Evolutionary conservation across 2,797 vertebrate species (phyloP).

Genomic region (Ibycter americanus): DNA sequence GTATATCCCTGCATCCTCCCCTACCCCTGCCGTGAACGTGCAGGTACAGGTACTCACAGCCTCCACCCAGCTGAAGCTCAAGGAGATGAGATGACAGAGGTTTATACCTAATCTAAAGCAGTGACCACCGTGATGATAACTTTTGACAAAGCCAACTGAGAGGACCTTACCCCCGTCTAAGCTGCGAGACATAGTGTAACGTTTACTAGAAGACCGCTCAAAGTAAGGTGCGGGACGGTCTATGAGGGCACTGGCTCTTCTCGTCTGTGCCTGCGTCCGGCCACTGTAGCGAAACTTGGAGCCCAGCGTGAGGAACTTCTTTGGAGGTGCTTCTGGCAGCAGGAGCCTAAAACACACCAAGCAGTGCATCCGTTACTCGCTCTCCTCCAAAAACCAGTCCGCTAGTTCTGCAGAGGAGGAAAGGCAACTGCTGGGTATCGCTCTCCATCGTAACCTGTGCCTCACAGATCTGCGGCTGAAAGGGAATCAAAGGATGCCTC

Average conservation of each 20-base stretch:
- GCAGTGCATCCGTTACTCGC: constrained; percentile 42
- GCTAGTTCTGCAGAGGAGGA: not conserved
- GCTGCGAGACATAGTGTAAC: constrained; percentile 95
- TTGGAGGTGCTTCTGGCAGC: constrained; percentile 93
- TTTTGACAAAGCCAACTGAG: not conserved
- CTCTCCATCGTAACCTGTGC: not conserved
- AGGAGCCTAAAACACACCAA: constrained; percentile 82
- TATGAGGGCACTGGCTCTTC: constrained; percentile 92
- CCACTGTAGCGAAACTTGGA: constrained; percentile 99
- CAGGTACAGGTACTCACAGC: not conserved
- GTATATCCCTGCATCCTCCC: not conserved
- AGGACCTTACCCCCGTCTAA: constrained; percentile 89
- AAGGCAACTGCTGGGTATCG: not conserved
- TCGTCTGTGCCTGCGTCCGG: constrained; percentile 93
- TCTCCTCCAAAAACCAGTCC: not conserved
- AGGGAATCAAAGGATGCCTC: not conserved
- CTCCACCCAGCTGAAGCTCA: not conserved
- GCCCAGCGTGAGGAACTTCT: constrained; percentile 94
- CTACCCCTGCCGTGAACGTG: not conserved
- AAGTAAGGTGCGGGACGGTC: constrained; percentile 92
- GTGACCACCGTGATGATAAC: not conserved
- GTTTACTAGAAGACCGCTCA: constrained; percentile 92
- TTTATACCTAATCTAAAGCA: not conserved
- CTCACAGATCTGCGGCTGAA: fast-evolving
- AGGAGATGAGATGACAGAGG: not conserved